Evolutionary conservation across 2,888 invertebrate species (phyloP).

Genomic region (Morpho deidamia): DNA sequence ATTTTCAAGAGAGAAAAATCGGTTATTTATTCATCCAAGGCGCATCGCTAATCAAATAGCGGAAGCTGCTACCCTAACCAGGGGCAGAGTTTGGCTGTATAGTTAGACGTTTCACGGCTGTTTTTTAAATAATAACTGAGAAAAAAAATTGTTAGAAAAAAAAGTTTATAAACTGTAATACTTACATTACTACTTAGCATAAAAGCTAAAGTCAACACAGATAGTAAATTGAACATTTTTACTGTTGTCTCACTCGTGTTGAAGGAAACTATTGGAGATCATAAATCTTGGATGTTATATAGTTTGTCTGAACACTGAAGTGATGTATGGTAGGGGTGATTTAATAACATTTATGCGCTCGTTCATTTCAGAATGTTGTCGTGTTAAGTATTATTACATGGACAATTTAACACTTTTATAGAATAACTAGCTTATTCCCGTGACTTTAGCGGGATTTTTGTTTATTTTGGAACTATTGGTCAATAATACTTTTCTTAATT

Average conservation of each 20-base stretch:
- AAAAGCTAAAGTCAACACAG: slow-evolving; percentile 11
- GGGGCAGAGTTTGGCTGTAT: no score
- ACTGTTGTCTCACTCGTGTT: not conserved
- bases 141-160: no score
- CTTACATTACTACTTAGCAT: slow-evolving; percentile 18
- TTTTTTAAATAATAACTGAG: no score
- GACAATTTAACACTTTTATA: slow-evolving; percentile 11
- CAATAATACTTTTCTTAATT: no score
- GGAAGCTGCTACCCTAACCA: no score
- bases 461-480: no score
- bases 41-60: no score
- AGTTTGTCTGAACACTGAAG: not conserved
- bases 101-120: no score
- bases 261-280: no score
- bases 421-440: not conserved
- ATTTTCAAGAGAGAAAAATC: no score
- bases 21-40: no score
- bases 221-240: slow-evolving; percentile 18
- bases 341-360: not conserved
- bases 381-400: slow-evolving; percentile 13
- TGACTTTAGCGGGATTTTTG: not conserved
- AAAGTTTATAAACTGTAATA: not conserved
- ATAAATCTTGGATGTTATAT: no score
- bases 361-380: not conserved
- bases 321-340: not conserved